Percentiles rank a stretch among this genome's conserved stretches.
Conservation (phyloP, 2,113 vertebrate genomes). For the Tetrax tetrax region DNA sequence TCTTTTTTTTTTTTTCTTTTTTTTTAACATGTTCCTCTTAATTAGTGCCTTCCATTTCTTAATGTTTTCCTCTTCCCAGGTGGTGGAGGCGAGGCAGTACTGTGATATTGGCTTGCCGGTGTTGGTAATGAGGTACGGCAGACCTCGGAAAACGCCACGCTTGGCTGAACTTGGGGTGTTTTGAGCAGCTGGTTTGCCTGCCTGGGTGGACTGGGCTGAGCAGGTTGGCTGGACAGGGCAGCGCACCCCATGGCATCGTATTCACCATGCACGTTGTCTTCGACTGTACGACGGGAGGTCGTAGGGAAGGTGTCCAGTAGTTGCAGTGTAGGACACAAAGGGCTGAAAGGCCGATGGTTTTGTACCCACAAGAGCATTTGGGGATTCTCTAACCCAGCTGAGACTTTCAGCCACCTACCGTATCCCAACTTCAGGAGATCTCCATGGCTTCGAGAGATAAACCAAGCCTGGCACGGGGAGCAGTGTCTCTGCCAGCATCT, state of each 20-base stretch:
- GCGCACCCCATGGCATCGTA: background rate
- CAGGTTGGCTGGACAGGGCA: background rate
- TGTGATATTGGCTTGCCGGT: background rate
- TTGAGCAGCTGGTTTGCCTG: background rate
- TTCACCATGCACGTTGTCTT: rapidly evolving
- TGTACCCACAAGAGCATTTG: background rate
- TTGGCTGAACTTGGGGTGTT: background rate
- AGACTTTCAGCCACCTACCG: background rate
- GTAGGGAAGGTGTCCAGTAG: background rate
- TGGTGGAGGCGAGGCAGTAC: background rate
- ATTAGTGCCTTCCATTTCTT: slow-evolving; percentile 43
- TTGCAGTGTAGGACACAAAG: background rate
- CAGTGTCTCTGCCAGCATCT: background rate
- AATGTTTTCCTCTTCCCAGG: slow-evolving; percentile 29
- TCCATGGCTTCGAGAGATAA: background rate
- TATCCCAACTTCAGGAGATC: background rate
- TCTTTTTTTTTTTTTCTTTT: background rate
- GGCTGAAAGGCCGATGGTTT: background rate
- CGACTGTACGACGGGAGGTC: background rate
- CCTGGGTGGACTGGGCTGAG: background rate
- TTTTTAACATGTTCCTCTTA: background rate
- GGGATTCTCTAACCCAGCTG: background rate
- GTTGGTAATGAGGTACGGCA: background rate
- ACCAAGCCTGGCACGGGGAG: background rate
- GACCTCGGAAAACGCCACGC: background rate